A percentile compares a stretch with the other conserved stretches of the same genome.
Evolutionary conservation across 2,113 vertebrate genomes (phyloP).

Genomic region (Oplegnathus fasciatus): DNA sequence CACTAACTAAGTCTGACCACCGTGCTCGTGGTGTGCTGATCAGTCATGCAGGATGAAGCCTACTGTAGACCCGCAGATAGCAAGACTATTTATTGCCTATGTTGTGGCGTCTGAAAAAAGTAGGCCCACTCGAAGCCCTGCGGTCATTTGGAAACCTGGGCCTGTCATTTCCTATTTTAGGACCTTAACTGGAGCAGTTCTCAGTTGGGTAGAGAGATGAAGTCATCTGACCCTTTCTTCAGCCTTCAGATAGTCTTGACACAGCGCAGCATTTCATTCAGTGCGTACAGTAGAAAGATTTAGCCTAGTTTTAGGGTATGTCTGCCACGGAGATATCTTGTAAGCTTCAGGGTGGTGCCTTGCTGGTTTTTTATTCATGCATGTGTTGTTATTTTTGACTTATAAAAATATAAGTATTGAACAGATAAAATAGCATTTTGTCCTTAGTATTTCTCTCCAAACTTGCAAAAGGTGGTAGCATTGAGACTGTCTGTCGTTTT

Average conservation of each 20-base stretch:
- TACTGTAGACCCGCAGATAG: slow-evolving; percentile 32
- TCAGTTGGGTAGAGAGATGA: slow-evolving; percentile 76
- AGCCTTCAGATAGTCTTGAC: slow-evolving; percentile 64
- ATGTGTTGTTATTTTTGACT: background rate
- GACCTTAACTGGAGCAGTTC: slow-evolving; percentile 79
- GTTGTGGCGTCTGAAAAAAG: slow-evolving; percentile 61
- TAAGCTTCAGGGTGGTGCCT: background rate
- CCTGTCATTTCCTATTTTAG: slow-evolving; percentile 79
- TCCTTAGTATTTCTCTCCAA: background rate
- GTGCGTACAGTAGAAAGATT: slow-evolving; percentile 32
- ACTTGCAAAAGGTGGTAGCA: background rate
- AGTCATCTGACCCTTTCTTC: slow-evolving; percentile 75
- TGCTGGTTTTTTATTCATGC: slow-evolving; percentile 14
- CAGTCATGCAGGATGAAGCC: slow-evolving; percentile 50
- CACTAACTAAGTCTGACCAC: slow-evolving; percentile 29
- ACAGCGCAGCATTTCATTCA: slow-evolving; percentile 42
- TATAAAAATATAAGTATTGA: background rate
- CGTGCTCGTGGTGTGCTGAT: slow-evolving; percentile 33
- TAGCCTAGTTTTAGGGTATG: slow-evolving; percentile 43
- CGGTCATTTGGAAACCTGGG: slow-evolving; percentile 78
- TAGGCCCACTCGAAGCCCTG: slow-evolving; percentile 72
- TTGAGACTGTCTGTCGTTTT: background rate
- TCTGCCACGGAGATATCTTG: slow-evolving; percentile 5
- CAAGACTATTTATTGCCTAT: slow-evolving; percentile 55
- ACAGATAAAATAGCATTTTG: background rate